Evolutionary conservation across 2,797 vertebrate species (phyloP), one percentile per base, ranked within the genome.

Genomic region (Rousettus madagascariensis): DNA sequence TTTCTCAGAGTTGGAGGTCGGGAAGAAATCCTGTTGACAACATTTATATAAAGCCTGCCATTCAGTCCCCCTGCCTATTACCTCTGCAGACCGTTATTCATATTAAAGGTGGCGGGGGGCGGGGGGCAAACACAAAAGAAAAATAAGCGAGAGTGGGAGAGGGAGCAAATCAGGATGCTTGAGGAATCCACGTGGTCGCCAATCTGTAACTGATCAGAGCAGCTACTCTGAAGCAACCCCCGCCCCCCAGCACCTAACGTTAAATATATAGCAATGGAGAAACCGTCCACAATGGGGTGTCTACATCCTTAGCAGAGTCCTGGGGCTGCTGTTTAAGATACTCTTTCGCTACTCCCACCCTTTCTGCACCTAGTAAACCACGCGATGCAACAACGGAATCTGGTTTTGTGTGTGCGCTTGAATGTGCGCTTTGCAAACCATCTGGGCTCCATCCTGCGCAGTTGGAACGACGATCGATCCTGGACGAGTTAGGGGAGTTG

Each of bases 201-300:
- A 96, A 95, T 97, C 97, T 97, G 97, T 95, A 98, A 97, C 94
- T 93, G 97, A 97, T 97, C 96, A 97, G 95, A 91, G 77, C 89
- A 94, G 94, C 95, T 91, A 95, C 92, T 68, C 86, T 57, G 90
- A 94, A 94, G 95, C 93, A 95, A 95, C 96, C 91, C 22, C 85
- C 95, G 71, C 96, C n/a, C 88, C 95, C 78, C 75, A 78, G 88
- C 65, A 43, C 83, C 92, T 68, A 92, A 86, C 41, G 78, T 83
- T 93, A 95, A 96, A 90, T 92, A 69, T 33, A 89, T 80, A 93
- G 96, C 94, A 95, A 41, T 66, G 83, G 96, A 92, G 75, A 95
- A 95, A 92, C 65, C 26, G 36, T 89, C 92, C 92, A 97, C 96
- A 96, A 95, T 93, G 87, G 96, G 93, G 86, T 92, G 87, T 80